These are phyloP conservation scores for Porphyrio hochstetteri DNA, from an alignment of 2,113 vertebrate species.

Conservation along the genomic window DNA sequence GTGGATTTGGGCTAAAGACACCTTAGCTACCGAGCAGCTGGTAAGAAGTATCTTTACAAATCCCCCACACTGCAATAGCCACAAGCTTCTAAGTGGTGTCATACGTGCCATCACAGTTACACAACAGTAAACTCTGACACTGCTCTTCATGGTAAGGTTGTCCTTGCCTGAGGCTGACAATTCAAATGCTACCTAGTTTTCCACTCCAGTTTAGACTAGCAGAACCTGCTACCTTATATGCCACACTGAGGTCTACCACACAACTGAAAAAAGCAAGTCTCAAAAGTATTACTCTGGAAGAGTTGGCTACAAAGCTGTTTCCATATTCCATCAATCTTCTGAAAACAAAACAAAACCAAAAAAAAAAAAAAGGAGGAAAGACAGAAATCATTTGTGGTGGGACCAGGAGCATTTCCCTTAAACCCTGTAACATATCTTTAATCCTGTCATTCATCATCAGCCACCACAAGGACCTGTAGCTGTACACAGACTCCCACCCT, in stretches of 20 bases:
- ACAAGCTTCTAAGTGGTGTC: background rate
- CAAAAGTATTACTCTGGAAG: background rate
- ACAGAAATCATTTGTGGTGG: background rate
- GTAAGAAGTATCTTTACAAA: background rate
- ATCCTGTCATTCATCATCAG: background rate
- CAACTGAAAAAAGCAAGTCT: background rate
- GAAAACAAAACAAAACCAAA: no score
- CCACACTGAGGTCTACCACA: background rate
- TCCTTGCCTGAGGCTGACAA: background rate
- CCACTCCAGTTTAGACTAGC: background rate
- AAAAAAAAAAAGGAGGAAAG: background rate
- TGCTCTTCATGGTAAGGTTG: fast-evolving
- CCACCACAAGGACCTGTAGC: background rate
- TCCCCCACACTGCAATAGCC: background rate
- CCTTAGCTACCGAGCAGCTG: background rate
- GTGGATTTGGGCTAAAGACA: background rate
- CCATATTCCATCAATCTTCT: background rate
- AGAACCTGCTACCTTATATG: background rate
- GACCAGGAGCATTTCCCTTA: background rate
- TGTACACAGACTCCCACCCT: background rate
- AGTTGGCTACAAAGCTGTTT: background rate
- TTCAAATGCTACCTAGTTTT: background rate
- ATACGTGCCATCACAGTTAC: background rate
- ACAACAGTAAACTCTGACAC: background rate
- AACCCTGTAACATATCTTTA: background rate